A percentile compares a stretch with the other conserved stretches of the same genome.
These are phyloP conservation scores for Neosalanx taihuensis DNA, from an alignment of 2,797 vertebrate genomes.

Conservation along the genomic window DNA sequence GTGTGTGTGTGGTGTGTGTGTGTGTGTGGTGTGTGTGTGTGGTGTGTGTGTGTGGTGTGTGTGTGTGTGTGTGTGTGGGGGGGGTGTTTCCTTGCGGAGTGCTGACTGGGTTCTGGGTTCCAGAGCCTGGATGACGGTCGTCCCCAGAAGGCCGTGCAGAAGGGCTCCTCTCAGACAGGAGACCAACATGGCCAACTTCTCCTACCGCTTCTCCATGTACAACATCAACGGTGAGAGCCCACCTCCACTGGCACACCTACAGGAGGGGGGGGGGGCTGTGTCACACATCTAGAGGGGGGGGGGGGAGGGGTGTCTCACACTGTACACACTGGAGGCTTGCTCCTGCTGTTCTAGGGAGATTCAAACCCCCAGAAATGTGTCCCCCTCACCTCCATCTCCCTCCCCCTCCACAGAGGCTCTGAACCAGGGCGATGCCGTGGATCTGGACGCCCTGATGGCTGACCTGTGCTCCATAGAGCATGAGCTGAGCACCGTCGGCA, in stretches of 20 bases:
- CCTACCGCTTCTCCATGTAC: constrained; percentile 98
- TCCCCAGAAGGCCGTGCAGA: constrained; percentile 78
- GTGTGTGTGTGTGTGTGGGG: not conserved
- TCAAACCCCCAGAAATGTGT: no score
- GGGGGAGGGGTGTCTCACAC: no score
- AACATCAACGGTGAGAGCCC: constrained; percentile 87
- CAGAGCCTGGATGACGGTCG: constrained; percentile 94
- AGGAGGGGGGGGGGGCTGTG: not conserved
- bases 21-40: not conserved
- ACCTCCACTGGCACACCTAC: constrained; percentile 19
- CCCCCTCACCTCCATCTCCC: no score
- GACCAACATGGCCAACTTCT: constrained; percentile 98
- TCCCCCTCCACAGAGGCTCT: constrained; percentile 83
- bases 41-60: not conserved
- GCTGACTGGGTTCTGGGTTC: not conserved
- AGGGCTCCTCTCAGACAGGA: constrained; percentile 93
- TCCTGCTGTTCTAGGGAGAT: not conserved
- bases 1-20: not conserved
- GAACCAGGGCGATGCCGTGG: constrained; percentile 92
- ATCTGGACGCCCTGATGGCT: constrained; percentile 95
- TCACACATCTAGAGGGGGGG: not conserved
- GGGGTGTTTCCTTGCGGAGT: not conserved
- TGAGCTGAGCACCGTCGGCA: constrained; percentile 87
- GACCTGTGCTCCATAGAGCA: constrained; percentile 97
- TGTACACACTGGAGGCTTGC: no score